Evolutionary conservation across 2,113 vertebrate species (phyloP), one percentile per base, ranked within the genome.

Genomic region (Phoenicopterus ruber): DNA sequence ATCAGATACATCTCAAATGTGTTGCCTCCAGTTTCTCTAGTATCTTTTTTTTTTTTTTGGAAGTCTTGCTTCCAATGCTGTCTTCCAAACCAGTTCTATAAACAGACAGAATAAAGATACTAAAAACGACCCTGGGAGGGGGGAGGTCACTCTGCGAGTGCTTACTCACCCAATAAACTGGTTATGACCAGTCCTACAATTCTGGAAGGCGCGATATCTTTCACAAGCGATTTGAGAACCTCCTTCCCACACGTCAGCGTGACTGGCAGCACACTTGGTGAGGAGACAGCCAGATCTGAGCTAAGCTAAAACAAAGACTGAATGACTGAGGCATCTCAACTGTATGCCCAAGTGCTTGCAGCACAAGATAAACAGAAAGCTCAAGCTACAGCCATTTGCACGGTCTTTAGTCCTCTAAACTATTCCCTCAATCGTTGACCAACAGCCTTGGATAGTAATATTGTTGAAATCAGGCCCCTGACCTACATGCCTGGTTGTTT

Each of bases 11-110:
- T 74, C 82, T 69, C 83, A 32, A 17, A 34, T 29, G 40, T 66
- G 66, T 21, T 42, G 62, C 78, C 58, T 94, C 88, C 70, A 90
- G 19, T 42, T 77, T 38, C 62, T 74, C 71, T 31, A 55, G 29
- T 40, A n/a, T 28, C 55, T 36, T 42, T 26, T 29, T 61, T 62
- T 18, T 65, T 40, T 72, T 90, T 58, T 47, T 94, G 15, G 7
- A 88, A 92, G 55, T 61, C 38, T 90, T 38, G 52, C 78, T 96
- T 97, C 88, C 71, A 93, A 28, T 6, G 25, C 46, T 29, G 6
- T 20, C 82, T 80, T 89, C 94, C 91, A 96, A 93, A 85, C 10
- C 40, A 94, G 17, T 96, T 85, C 92, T 88, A 92, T 62, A 82
- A 96, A 94, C 72, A 94, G 78, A 22, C 91, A 76, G 87, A 90